A percentile compares a stretch with the other conserved stretches of the same genome.
Evolutionary conservation across 2,888 invertebrate genomes (phyloP).

Genomic region (Drosophila ezoana): DNA sequence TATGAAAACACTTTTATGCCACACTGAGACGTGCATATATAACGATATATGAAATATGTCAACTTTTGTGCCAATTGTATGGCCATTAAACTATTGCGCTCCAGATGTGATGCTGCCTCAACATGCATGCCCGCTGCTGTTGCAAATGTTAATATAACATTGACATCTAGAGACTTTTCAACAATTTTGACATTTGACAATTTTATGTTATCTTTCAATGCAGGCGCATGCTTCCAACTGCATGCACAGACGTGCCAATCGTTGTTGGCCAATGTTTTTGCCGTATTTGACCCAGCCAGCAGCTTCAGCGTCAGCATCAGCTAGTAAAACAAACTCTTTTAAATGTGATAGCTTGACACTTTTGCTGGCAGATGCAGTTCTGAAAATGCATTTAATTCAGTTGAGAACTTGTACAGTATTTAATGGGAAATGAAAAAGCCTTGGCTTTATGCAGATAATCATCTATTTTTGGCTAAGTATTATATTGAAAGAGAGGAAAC

Average conservation of each 20-base stretch:
- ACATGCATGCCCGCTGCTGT: not conserved
- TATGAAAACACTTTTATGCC: too few species aligned
- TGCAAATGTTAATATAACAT: conserved; percentile 32
- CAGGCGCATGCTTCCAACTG: conserved; percentile 12
- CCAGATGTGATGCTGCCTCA: conserved; percentile 26
- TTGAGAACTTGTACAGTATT: not conserved
- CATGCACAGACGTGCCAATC: conserved; percentile 27
- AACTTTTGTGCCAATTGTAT: conserved; percentile 63
- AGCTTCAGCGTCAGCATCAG: conserved; percentile 3
- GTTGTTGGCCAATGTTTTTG: conserved; percentile 11
- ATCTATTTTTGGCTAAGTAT: too few species aligned
- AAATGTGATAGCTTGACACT: conserved; percentile 3
- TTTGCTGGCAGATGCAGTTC: not conserved
- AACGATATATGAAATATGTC: conserved; percentile 53
- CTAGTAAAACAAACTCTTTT: conserved; percentile 5
- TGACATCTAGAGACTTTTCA: conserved; percentile 38
- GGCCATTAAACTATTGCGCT: conserved; percentile 70
- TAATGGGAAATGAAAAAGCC: not conserved
- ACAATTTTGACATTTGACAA: conserved; percentile 52
- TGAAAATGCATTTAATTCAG: not conserved
- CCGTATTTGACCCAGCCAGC: not conserved
- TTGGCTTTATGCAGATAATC: too few species aligned
- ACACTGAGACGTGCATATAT: not conserved
- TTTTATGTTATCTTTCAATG: conserved; percentile 46
- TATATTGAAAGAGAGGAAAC: too few species aligned